Base-by-base conservation (phyloP, 2,888 invertebrate genomes). In the Pemphredon lugubris region DNA sequence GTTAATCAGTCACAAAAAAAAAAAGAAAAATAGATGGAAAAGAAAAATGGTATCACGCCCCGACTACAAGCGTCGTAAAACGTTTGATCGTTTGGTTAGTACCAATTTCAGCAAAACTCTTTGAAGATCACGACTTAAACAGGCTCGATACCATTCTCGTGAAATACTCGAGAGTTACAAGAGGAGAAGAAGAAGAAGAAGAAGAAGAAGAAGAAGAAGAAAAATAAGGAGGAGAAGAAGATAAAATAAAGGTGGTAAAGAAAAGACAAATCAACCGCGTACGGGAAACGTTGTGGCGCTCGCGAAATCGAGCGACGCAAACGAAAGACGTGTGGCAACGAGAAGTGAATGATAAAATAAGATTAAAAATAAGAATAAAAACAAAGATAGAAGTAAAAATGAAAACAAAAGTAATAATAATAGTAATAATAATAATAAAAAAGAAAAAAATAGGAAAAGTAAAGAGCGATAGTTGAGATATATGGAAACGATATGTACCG, bases 401-500 rank as follows among this genome's bases (percentile, higher is more conserved):
- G n/a, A n/a, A n/a, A n/a, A n/a, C n/a, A n/a, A n/a, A n/a, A n/a
- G n/a, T n/a, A n/a, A n/a, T n/a, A n/a, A n/a, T n/a, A n/a, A n/a
- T n/a, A n/a, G n/a, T n/a, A n/a, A n/a, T n/a, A 59, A 57, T 30
- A 57, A 66, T 9, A 53, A 23, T 16, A 57, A 54, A 37, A 23
- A 53, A 13, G 61, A 32, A 61, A 44, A 63, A 20, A 57, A 53
- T 21, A 20, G 14, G 14, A 4, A 54, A 23, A 21, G 11, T n/a
- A 60, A 42, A 39, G 18, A 9, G n/a, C 16, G 21, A 70, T 72
- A 84, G 60, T 80, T 75, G 76, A 68, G 50, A 77, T 70, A 81
- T 76, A 79, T 72, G 79, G 64, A 83, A 77, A 75, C 81, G 73
- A 83, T 87, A 89, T 87, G 84, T 89, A 89, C 89, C 89, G 86